Conservation (phyloP, 2,888 invertebrate species). For the Molorchus minor region DNA sequence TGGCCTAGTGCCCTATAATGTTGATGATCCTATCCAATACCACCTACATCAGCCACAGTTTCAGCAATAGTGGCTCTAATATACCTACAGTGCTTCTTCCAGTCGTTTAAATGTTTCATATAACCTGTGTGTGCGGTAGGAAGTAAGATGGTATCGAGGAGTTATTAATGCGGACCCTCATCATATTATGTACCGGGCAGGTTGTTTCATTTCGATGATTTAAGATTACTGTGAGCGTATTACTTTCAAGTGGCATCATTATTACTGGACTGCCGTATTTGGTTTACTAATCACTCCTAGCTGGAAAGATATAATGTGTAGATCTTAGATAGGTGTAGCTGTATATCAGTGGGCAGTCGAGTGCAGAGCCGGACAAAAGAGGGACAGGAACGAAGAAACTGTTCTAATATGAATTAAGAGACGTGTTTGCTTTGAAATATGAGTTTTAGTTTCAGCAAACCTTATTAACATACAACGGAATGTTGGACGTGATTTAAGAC, state of each 20-base stretch:
- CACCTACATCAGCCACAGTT: slow-evolving; percentile 10
- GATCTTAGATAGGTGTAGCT: slow-evolving; percentile 14
- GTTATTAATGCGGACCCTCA: slow-evolving; percentile 59
- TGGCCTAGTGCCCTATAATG: too few relatives aligned
- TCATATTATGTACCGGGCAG: slow-evolving; percentile 57
- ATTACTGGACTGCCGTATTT: slow-evolving; percentile 55
- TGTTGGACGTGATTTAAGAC: too few relatives aligned
- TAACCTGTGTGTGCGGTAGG: slow-evolving; percentile 51
- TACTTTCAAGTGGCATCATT: slow-evolving; percentile 57
- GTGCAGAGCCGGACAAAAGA: too few relatives aligned
- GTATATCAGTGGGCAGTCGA: slow-evolving; percentile 17
- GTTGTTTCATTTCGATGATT: slow-evolving; percentile 60
- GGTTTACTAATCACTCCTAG: slow-evolving; percentile 53
- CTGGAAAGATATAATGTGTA: slow-evolving; percentile 27
- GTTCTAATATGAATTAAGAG: too few relatives aligned
- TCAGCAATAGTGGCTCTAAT: slow-evolving; percentile 27
- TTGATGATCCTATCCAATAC: too few relatives aligned
- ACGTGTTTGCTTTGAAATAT: too few relatives aligned
- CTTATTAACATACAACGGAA: too few relatives aligned
- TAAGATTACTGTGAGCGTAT: slow-evolving; percentile 57
- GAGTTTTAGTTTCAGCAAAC: too few relatives aligned
- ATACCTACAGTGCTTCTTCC: slow-evolving; percentile 30
- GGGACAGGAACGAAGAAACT: too few relatives aligned
- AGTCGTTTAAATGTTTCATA: slow-evolving; percentile 57
- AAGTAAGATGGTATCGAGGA: slow-evolving; percentile 56